phyloP scores from a whole-genome alignment of 2,888 invertebrate species.

The Lasioglossum morio region DNA sequence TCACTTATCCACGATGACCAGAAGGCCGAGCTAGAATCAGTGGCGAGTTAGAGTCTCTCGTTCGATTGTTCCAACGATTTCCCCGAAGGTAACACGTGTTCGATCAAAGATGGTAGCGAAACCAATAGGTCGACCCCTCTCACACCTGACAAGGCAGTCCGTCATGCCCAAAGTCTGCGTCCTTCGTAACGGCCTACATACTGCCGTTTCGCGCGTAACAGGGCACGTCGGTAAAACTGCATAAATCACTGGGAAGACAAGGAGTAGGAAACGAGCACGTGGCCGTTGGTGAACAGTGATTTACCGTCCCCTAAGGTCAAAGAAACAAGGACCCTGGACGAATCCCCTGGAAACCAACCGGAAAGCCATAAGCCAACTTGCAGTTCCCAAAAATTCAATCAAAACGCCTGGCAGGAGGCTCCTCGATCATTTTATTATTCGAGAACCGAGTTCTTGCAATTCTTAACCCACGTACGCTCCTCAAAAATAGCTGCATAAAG shows the following conservation, averaged over 20 bases:
- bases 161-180: slow-evolving; percentile 11
- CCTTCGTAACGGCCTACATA: slow-evolving; percentile 44
- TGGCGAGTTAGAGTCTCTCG: not conserved
- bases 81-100: not conserved
- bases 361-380: not conserved
- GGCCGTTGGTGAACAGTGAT: slow-evolving; percentile 28
- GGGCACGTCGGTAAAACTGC: slow-evolving; percentile 4
- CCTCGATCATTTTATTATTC: not conserved
- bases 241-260: slow-evolving; percentile 41
- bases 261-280: slow-evolving; percentile 38
- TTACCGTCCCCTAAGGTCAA: slow-evolving; percentile 32
- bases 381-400: not conserved
- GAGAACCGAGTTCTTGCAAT: not conserved
- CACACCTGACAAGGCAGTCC: slow-evolving; percentile 22
- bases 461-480: no score
- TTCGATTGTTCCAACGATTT: not conserved
- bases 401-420: not conserved
- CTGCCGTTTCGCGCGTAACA: slow-evolving; percentile 20
- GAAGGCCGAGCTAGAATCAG: not conserved
- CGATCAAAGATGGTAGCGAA: not conserved
- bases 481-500: no score
- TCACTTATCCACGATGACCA: not conserved
- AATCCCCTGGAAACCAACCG: slow-evolving; percentile 27
- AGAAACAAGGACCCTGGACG: not conserved
- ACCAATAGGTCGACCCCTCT: not conserved